Conservation (phyloP, 1,140 invertebrate genomes). For the Zaprionus gabonicus region DNA sequence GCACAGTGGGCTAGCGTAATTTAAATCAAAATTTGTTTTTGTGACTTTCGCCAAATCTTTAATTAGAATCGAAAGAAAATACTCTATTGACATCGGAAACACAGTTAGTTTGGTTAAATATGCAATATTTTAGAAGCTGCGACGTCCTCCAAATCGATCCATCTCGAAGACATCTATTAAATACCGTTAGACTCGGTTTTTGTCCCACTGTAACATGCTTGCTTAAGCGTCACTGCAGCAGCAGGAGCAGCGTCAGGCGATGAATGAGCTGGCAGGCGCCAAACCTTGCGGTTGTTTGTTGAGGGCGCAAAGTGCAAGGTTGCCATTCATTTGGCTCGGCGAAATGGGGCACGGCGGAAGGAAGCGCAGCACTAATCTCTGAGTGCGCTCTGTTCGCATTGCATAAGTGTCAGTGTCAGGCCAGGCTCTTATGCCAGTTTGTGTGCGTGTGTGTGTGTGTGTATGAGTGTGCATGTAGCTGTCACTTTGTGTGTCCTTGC, state of each 20-base stretch:
- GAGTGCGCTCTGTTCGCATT: slow-evolving; percentile 65
- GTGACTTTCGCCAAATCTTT: too few species aligned
- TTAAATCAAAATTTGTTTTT: too few species aligned
- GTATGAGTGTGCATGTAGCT: slow-evolving; percentile 36
- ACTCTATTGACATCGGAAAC: too few species aligned
- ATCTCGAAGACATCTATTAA: too few species aligned
- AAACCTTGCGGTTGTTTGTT: slow-evolving; percentile 67
- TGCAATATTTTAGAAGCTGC: too few species aligned
- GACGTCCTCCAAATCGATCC: too few species aligned
- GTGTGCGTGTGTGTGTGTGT: slow-evolving; percentile 2
- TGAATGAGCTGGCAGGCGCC: slow-evolving; percentile 22
- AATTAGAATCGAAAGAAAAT: too few species aligned
- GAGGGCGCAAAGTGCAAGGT: slow-evolving; percentile 74
- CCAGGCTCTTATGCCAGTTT: slow-evolving; percentile 21
- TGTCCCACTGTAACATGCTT: background rate
- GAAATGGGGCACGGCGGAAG: slow-evolving; percentile 49
- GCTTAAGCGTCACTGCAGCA: slow-evolving; percentile 26
- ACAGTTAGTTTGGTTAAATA: too few species aligned
- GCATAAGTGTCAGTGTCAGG: slow-evolving; percentile 72
- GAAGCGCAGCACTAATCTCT: slow-evolving; percentile 74
- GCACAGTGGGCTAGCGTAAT: too few species aligned
- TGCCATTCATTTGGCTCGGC: slow-evolving; percentile 65
- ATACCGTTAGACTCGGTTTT: too few species aligned
- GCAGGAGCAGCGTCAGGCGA: slow-evolving; percentile 13
- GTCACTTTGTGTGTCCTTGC: slow-evolving; percentile 58